A percentile compares a stretch with the other conserved stretches of the same genome.
Evolutionary conservation across 2,797 vertebrate species (phyloP).

Genomic region (Brachyalestes nurse): DNA sequence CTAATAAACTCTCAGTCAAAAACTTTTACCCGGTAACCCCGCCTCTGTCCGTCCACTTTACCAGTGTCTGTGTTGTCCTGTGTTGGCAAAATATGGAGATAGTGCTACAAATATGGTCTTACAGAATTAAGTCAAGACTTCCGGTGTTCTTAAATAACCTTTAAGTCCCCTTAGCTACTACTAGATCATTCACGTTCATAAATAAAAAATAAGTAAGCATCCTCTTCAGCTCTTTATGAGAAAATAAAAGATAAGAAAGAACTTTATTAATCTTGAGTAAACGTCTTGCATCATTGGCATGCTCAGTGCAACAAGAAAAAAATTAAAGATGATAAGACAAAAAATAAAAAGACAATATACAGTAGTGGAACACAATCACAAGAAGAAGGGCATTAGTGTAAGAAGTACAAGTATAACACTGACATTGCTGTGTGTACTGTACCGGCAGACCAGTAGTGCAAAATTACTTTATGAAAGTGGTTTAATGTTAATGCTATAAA

Average conservation of each 20-base stretch:
- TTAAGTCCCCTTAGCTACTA: not conserved
- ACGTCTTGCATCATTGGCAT: no score
- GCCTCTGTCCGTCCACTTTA: not conserved
- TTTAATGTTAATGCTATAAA: no score
- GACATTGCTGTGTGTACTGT: no score
- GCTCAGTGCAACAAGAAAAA: no score
- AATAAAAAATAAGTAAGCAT: not conserved
- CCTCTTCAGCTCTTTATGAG: not conserved
- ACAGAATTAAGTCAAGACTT: not conserved
- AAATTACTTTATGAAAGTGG: no score
- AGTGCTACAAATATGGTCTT: not conserved
- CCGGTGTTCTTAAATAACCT: not conserved
- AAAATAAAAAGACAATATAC: no score
- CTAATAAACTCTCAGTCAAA: not conserved
- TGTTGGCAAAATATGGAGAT: not conserved
- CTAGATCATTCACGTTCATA: not conserved
- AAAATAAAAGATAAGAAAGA: not conserved
- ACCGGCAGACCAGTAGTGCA: no score
- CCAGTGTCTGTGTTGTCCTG: not conserved
- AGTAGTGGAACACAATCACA: no score
- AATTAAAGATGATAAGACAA: no score
- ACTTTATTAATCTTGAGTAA: no score
- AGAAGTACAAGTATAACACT: no score
- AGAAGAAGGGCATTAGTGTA: no score
- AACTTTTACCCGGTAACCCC: not conserved